phyloP scores from a whole-genome alignment of 2,888 invertebrate genomes.

The Drosophila formosana region DNA sequence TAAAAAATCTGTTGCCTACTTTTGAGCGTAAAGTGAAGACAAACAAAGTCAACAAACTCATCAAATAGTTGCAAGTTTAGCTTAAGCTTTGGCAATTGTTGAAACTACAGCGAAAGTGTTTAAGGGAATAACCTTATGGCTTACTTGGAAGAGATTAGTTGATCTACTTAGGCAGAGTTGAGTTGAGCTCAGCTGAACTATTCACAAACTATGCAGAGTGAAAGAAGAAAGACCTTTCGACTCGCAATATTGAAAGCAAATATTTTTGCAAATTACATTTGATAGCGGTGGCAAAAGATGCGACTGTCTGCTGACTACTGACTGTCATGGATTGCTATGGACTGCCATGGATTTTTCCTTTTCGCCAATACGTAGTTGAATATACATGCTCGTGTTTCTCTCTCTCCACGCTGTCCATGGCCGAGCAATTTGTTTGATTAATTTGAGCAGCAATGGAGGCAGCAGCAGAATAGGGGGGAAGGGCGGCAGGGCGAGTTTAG shows the following conservation, averaged over 20 bases:
- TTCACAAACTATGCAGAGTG: constrained; percentile 31
- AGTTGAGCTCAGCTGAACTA: constrained; percentile 15
- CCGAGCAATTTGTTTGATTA: constrained; percentile 78
- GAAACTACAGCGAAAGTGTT: constrained; percentile 17
- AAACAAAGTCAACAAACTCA: too few relatives aligned
- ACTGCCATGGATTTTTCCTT: not conserved
- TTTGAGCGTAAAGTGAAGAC: not conserved
- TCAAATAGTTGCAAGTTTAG: not conserved
- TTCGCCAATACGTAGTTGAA: constrained; percentile 12
- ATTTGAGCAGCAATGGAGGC: constrained; percentile 47
- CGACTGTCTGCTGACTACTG: constrained; percentile 15
- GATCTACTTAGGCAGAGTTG: constrained; percentile 21
- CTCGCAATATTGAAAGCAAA: constrained; percentile 69
- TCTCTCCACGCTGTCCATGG: constrained; percentile 31
- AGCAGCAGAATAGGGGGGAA: not conserved
- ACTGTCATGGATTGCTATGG: not conserved
- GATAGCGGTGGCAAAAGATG: constrained; percentile 52
- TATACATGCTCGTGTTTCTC: constrained; percentile 6
- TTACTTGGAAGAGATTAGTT: not conserved
- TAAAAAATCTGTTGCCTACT: not conserved
- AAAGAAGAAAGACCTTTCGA: constrained; percentile 2
- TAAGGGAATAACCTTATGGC: constrained; percentile 2
- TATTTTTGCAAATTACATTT: constrained; percentile 76
- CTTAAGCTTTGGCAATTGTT: not conserved
- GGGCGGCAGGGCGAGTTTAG: constrained; percentile 5